Evolutionary conservation across 2,797 vertebrate species (phyloP).

Genomic region (Chloroceryle amazona): DNA sequence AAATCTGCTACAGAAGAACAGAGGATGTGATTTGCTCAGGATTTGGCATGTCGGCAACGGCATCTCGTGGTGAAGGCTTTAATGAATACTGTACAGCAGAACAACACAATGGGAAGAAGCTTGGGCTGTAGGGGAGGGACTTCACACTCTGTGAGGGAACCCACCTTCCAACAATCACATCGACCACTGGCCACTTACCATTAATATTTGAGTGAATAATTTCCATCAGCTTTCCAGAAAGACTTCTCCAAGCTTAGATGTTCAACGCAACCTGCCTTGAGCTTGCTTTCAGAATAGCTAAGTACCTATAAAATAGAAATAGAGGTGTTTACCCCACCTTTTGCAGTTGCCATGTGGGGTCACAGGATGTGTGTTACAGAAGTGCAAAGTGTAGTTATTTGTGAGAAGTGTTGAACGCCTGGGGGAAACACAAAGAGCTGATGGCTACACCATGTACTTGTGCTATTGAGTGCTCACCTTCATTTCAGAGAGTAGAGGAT

Average conservation of each 20-base stretch:
- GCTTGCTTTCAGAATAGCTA: neutral
- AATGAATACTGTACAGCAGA: neutral
- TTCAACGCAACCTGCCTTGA: neutral
- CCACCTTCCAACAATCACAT: neutral
- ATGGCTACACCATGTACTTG: neutral
- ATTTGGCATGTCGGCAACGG: constrained; percentile 29
- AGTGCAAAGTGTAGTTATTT: constrained; percentile 14
- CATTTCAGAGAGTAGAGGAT: neutral
- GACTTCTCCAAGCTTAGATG: neutral
- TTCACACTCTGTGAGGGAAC: neutral
- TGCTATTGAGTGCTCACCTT: neutral
- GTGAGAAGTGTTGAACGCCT: neutral
- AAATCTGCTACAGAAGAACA: constrained; percentile 42
- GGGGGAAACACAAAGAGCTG: neutral
- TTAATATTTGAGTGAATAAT: neutral
- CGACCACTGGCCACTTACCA: neutral
- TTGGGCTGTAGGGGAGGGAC: neutral
- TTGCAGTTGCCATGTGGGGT: neutral
- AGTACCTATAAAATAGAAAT: neutral
- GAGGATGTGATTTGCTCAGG: constrained; percentile 34
- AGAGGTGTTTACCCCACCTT: neutral
- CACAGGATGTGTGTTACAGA: neutral
- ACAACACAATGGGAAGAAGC: neutral
- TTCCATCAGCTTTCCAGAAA: neutral
- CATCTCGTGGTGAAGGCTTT: neutral